Evolutionary conservation across 2,797 vertebrate genomes (phyloP).

Genomic region (Mormyrus proboscirostris): DNA sequence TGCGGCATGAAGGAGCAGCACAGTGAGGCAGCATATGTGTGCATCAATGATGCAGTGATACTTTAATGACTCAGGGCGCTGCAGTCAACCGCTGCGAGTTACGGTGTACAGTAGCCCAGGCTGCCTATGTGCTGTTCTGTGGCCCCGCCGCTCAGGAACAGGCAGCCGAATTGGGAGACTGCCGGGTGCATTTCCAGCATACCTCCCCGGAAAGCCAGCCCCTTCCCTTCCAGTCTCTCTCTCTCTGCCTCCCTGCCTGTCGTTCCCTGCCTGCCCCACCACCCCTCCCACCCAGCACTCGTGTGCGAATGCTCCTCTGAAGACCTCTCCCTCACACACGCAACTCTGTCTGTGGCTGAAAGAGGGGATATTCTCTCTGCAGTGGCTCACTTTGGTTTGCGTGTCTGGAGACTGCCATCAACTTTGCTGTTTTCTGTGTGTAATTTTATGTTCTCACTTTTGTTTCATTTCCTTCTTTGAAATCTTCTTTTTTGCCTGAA

Average conservation of each 20-base stretch:
- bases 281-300: background rate
- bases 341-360: conserved; percentile 31
- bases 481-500: background rate
- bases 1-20: background rate
- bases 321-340: conserved; percentile 20
- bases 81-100: background rate
- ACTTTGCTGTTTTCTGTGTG: background rate
- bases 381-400: background rate
- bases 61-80: background rate
- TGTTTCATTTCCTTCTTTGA: background rate
- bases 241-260: background rate
- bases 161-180: conserved; percentile 40
- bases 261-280: background rate
- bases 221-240: conserved; percentile 25
- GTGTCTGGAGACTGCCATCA: background rate
- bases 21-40: background rate
- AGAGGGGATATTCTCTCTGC: conserved; percentile 43
- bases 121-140: background rate
- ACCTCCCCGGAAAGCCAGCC: conserved; percentile 33
- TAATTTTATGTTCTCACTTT: background rate
- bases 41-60: background rate
- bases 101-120: conserved; percentile 21
- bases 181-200: conserved; percentile 50
- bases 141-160: conserved; percentile 44
- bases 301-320: background rate